Percentiles rank a stretch among this genome's conserved stretches.
These are phyloP conservation scores for Ecdyonurus torrentis DNA, from an alignment of 2,888 invertebrate species.

Conservation along the genomic window DNA sequence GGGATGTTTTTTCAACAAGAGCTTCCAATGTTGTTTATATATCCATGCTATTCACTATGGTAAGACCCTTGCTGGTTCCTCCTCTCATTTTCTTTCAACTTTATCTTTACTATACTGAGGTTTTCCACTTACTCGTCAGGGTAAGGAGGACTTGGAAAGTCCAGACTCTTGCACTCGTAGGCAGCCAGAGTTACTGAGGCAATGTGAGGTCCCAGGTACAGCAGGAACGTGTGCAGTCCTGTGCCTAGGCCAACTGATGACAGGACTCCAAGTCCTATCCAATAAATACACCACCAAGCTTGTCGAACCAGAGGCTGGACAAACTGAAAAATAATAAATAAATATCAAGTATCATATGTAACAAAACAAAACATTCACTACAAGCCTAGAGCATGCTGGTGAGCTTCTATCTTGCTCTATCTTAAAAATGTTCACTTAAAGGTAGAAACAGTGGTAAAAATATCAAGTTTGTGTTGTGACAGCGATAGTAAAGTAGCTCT, in stretches of 20 bases:
- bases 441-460: too few relatives aligned
- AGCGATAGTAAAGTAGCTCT: too few relatives aligned
- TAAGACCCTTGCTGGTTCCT: too few relatives aligned
- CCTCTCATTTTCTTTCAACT: too few relatives aligned
- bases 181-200: constrained; percentile 96
- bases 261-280: constrained; percentile 85
- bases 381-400: neutral
- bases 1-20: too few relatives aligned
- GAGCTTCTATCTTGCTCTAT: neutral
- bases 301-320: constrained; percentile 1
- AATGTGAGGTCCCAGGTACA: constrained; percentile 98
- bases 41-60: too few relatives aligned
- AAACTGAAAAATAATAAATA: neutral
- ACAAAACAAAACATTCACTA: neutral
- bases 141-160: constrained; percentile 97
- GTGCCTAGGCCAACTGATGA: constrained; percentile 97
- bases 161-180: constrained; percentile 85
- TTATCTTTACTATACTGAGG: too few relatives aligned
- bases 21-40: too few relatives aligned
- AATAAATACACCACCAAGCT: constrained; percentile 63
- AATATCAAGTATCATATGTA: neutral
- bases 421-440: too few relatives aligned
- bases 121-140: constrained; percentile 86
- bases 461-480: too few relatives aligned
- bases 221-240: constrained; percentile 93